Conservation (phyloP, 2,113 vertebrate genomes). For the Patagioenas fasciata region DNA sequence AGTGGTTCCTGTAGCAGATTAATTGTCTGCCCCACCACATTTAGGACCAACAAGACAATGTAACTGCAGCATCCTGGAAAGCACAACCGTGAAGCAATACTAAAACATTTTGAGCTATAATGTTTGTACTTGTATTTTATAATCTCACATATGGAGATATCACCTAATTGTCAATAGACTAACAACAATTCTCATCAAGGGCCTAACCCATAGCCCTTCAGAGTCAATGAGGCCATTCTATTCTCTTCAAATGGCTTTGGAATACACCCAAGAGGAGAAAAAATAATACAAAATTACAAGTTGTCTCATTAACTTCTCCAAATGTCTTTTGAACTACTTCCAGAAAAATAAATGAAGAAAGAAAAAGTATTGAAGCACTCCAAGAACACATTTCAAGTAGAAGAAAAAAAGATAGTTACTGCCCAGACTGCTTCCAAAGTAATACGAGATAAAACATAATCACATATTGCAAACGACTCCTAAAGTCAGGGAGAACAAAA, state of each 20-base stretch:
- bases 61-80: neutral
- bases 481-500: neutral
- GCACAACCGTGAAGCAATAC: neutral
- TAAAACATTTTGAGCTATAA: neutral
- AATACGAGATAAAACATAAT: neutral
- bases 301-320: conserved; percentile 50
- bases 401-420: neutral
- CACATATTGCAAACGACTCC: neutral
- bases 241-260: conserved; percentile 29
- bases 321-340: conserved; percentile 46
- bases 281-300: neutral
- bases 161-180: conserved; percentile 6
- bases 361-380: neutral
- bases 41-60: neutral
- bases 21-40: neutral
- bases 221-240: neutral
- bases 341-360: conserved; percentile 46
- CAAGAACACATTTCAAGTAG: neutral
- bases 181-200: neutral
- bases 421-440: neutral
- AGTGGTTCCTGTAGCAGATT: neutral
- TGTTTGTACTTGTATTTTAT: neutral
- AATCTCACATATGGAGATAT: conserved; percentile 10
- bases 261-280: neutral
- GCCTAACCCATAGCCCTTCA: conserved; percentile 1